Base-by-base conservation (phyloP, 64 coral and sea anemone genomes). In the Montipora efflorescens region DNA sequence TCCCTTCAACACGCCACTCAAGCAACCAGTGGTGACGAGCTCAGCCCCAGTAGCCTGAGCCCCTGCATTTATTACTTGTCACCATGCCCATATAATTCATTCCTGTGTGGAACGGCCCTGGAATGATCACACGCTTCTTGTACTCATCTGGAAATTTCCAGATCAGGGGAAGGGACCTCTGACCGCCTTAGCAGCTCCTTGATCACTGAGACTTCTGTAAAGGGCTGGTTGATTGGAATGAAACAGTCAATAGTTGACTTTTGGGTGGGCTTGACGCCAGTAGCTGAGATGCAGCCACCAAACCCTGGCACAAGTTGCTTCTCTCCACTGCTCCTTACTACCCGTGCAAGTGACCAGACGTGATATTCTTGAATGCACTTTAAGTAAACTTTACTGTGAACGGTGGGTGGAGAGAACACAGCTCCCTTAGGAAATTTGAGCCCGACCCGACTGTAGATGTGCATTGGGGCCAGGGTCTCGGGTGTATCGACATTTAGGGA, bases 121-220 rank as follows among this genome's bases (percentile, higher is more conserved):
- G 51, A 48, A 90, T 23, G 87, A 67, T 8, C 8, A 90, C 75
- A 67, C 78, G 87, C 19, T 90, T 77, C 87, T 78, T 90, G 58
- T 79, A 90, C 23, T 67, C 49, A 25, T 90, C 88, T 90, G 88
- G 75, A 53, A 78, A 90, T 69, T 79, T 90, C 88, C 88, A 90
- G 11, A 90, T 90, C 47, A 90, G 88, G 46, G 88, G 88, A 78
- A 90, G 88, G 74, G 75, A 74, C 93, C 9, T 83, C 78, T 47
- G 93, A 94, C 8, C 87, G 21, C 53, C 47, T 89, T 13, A 90
- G 55, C 5, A 94, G 78, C 44, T 94, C 87, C 57, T 83, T 83
- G 51, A 94, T 84, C 9, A 90, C 87, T 67, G 78, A 45, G 28
- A 75, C 58, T 4, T 90, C 79, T 75, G 78, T 90, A 84, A 89